These are phyloP conservation scores for Terrapene triunguis DNA, from an alignment of 2,113 vertebrate species.

Conservation along the genomic window DNA sequence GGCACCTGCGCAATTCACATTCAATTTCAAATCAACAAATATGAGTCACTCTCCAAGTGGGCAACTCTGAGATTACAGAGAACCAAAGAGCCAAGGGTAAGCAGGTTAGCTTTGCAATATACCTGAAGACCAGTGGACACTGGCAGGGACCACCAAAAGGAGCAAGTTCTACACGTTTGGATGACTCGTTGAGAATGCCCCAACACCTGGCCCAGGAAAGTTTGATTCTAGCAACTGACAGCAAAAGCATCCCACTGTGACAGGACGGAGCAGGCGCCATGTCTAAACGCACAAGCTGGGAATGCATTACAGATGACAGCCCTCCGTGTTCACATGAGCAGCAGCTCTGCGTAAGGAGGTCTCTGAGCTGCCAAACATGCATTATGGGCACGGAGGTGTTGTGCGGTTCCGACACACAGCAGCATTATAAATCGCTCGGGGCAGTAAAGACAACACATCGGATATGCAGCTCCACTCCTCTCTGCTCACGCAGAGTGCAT, in stretches of 20 bases:
- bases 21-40: neutral
- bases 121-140: neutral
- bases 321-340: neutral
- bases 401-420: neutral
- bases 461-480: neutral
- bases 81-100: neutral
- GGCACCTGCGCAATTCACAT: neutral
- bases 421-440: neutral
- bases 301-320: neutral
- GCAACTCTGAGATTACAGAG: neutral
- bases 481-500: neutral
- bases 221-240: neutral
- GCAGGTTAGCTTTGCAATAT: neutral
- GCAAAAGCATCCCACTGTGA: neutral
- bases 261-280: rapidly evolving
- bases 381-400: neutral
- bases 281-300: neutral
- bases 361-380: neutral
- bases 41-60: neutral
- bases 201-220: neutral
- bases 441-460: neutral
- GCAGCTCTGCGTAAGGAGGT: neutral
- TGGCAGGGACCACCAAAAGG: neutral
- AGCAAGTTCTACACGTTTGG: neutral
- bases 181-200: neutral